Base-by-base conservation (phyloP, 2,888 invertebrate genomes). In the Coenonympha glycerion region DNA sequence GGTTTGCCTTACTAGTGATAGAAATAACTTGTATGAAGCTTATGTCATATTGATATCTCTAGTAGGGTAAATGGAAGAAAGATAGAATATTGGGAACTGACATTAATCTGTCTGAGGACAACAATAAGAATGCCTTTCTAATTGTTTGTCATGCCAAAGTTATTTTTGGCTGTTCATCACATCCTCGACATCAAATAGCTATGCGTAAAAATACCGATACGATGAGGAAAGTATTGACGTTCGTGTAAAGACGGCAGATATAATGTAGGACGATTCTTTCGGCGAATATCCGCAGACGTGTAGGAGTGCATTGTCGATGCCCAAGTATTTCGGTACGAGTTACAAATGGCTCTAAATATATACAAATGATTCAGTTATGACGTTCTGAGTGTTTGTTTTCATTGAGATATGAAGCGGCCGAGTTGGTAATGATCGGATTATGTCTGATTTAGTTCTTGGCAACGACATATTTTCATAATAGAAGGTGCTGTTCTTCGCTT, bases 341-440 rank as follows among this genome's bases (percentile, higher is more conserved):
- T 31, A 40, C 42, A 47, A 42, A 52, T 37, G 30, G 19, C 46
- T 33, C 53, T 53, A 49, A 53, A 52, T 46, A 42, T 44, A 52
- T 33, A 9, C 16, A 47, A 19, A 33, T 53, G 53, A 49, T 49
- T 55, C 53, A 53, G 24, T 15, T 40, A 34, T 47, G 31, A 40
- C 22, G 28, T 31, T n/a, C 18, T 9, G 5, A 21, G 30, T 52
- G 39, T 34, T 48, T 41, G 34, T 30, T 52, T 52, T 13, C 30
- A n/a, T n/a, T n/a, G n/a, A n/a, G n/a, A n/a, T n/a, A n/a, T n/a
- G n/a, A n/a, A n/a, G n/a, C n/a, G n/a, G n/a, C n/a, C n/a, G n/a
- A n/a, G n/a, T n/a, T n/a, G n/a, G n/a, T n/a, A n/a, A n/a, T n/a
- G n/a, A n/a, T n/a, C n/a, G n/a, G n/a, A n/a, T n/a, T n/a, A n/a